Base-by-base conservation (phyloP, 2,888 invertebrate species). In the Pandemis cinnamomeana region DNA sequence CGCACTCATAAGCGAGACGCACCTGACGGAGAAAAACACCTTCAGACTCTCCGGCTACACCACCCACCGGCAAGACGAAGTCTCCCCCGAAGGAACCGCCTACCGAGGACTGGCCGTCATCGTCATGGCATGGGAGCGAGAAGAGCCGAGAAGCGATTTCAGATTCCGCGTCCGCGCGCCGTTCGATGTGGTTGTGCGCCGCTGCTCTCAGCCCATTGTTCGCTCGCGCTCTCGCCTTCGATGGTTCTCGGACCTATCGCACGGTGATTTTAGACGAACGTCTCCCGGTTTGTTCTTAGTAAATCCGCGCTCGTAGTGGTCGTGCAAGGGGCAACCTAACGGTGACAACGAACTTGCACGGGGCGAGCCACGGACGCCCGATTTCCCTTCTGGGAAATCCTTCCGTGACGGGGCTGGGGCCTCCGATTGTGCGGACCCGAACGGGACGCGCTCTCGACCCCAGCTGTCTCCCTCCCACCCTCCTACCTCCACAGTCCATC, bases 341-440 rank as follows among this genome's bases (percentile, higher is more conserved):
- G 60, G 60, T 60, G 60, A 2, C 36, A 60, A 60, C 27, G 13
- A 60, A 3, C 20, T 20, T 20, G 20, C 20, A 20, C 60, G 60
- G 60, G 60, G 60, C 60, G 60, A 60, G 60, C 60, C 60, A 60
- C 60, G 10, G 36, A 60, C 60, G 60, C 60, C 13, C 60, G 27
- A 8, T 60, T 36, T 60, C 60, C 60, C 60, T 36, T 6, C 60
- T 2, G 60, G 60, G 60, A 60, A 60, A 60, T 8, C 27, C 36
- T 36, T 60, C 55, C 8, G 55, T 55, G 55, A 55, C 55, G 55
- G 55, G 55, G 55, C 15, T 55, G 55, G 55, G 55, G 8, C 55
- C 55, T 20, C 60, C 36, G 60, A 36, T 8, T 5, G 60, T 11
- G 36, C 27, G 27, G 27, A 36, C 27, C 27, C 27, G 27, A 2